Evolutionary conservation across 1,140 invertebrate genomes (phyloP), one percentile per base, ranked within the genome.

Genomic region (Ooceraea biroi): DNA sequence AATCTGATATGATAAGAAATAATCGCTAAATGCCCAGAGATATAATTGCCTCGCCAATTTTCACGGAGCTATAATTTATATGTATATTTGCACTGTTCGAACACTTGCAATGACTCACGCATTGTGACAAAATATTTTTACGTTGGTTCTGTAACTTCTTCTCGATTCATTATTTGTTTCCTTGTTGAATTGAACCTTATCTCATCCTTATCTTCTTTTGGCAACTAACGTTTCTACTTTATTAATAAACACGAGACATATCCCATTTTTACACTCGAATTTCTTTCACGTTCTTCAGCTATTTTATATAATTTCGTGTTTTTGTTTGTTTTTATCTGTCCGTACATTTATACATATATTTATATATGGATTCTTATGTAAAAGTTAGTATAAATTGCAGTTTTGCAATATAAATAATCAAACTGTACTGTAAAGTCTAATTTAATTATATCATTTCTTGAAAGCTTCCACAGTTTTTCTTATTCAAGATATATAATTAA

Each of bases 201-300:
- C 65, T 68, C n/a, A n/a, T n/a, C n/a, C n/a, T 87, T 27, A 50
- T 36, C 71, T 76, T 30, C 82, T 88, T 83, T 66, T 60, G 46
- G 55, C 22, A 72, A 86, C 41, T 85, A 85, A 78, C 41, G 27
- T 58, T 41, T 65, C 57, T 30, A 52, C 71, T 48, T 63, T 36
- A 82, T 78, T 88, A 88, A 88, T 80, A 41, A 82, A 82, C 7
- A 36, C n/a, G 41, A 72, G 22, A 44, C 41, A 82, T 50, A n/a
- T 22, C 66, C 58, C 19, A 65, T 27, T 78, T 74, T 87, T 17
- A 44, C 14, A 44, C 19, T 55, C 66, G 10, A 10, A 41, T 36
- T 36, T 36, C 36, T 36, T 36, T 36, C 36, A 7, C 36, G 36
- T 36, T 36, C 36, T 36, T 36, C 2, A 36, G 7, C 36, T n/a